Evolutionary conservation across 2,797 vertebrate genomes (phyloP).

Genomic region (Enteromius unitaeniatus): DNA sequence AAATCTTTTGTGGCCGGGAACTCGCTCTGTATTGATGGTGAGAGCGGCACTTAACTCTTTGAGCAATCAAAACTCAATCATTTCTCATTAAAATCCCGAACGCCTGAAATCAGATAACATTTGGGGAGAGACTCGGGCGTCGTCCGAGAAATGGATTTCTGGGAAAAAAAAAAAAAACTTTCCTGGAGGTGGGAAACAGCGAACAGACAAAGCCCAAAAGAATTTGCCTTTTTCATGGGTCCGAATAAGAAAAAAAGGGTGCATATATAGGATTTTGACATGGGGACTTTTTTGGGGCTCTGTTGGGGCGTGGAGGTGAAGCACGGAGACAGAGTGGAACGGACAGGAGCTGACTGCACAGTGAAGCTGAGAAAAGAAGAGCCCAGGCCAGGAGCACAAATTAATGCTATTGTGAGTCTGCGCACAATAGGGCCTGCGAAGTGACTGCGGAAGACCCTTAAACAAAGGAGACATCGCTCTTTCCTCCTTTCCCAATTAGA

Average conservation of each 20-base stretch:
- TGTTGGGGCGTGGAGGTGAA: constrained; percentile 78
- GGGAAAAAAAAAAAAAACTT: constrained; percentile 44
- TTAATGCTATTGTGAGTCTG: constrained; percentile 85
- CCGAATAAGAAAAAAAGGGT: constrained; percentile 62
- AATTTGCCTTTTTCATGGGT: constrained; percentile 60
- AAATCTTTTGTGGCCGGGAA: constrained; percentile 56
- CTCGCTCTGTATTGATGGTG: constrained; percentile 43
- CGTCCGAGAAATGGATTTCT: constrained; percentile 55
- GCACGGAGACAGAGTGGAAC: constrained; percentile 84
- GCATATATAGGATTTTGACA: constrained; percentile 59
- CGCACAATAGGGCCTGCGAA: constrained; percentile 84
- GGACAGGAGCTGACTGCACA: constrained; percentile 83
- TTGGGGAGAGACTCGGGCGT: constrained; percentile 39
- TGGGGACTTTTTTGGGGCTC: constrained; percentile 65
- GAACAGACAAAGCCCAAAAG: constrained; percentile 61
- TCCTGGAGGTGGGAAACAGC: constrained; percentile 57
- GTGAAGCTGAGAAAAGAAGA: constrained; percentile 77
- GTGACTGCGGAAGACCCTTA: constrained; percentile 84
- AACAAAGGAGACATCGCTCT: constrained; percentile 80
- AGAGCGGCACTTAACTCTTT: constrained; percentile 54
- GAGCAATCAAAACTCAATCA: constrained; percentile 62
- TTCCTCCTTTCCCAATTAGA: constrained; percentile 80
- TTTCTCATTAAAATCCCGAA: constrained; percentile 64
- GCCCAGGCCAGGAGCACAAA: constrained; percentile 78
- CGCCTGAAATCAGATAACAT: constrained; percentile 63